Evolutionary conservation across 1,140 invertebrate genomes (phyloP), one percentile per base, ranked within the genome.

Genomic region (Coenobita brevimanus): DNA sequence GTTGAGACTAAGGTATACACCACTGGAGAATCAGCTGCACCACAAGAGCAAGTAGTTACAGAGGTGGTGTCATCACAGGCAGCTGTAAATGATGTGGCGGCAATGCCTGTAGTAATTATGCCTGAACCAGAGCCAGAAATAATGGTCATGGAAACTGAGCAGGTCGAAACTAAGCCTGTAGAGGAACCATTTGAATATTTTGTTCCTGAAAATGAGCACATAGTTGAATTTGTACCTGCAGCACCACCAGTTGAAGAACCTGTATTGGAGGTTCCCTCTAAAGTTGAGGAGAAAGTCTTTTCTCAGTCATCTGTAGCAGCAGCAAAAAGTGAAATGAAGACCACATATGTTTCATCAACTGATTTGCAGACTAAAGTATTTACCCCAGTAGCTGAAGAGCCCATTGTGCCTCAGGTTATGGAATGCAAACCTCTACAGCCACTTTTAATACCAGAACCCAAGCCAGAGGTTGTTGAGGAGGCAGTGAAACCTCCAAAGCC

Each of bases 401-500:
- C 41, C 21, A 36, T 67, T 33, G 60, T 64, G 6, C 24, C 33
- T 24, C 15, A 36, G 38, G 2, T 33, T 57, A 4, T 30, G 46
- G 41, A 71, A 15, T 60, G 57, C 50, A 60, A 87, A 69, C 54
- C 73, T 64, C 84, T 87, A 36, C 64, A 80, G 43, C 85, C 85
- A 17, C 76, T 87, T 41, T 57, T 87, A 69, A 87, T 87, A 62
- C 85, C 85, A 43, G 71, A 75, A 21, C 71, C 50, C 24, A 41
- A 27, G n/a, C 57, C 6, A 15, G 15, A 27, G 41, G 79, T 41
- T 62, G 41, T 50, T 62, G 89, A 90, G 38, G 90, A 91, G 46
- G 24, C 80, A 46, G 94, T 95, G 2, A 95, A 95, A 90, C 89
- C 91, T 13, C 91, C 91, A 88, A 93, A 93, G 21, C 92, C 92